These are phyloP conservation scores for Phymatocera aterrima DNA, from an alignment of 2,888 invertebrate species.

Conservation along the genomic window DNA sequence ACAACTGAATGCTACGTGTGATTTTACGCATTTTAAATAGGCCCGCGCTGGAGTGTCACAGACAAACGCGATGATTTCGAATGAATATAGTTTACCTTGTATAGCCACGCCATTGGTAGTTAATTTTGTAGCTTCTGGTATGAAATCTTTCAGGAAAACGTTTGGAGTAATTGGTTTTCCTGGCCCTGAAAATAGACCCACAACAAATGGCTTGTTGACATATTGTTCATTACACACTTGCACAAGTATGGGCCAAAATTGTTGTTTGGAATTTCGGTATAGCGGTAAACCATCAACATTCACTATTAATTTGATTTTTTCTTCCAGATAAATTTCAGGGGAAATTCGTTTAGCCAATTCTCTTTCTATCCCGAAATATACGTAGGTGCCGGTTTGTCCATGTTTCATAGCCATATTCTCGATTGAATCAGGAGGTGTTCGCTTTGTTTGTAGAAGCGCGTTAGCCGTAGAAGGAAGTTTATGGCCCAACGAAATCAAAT, in stretches of 20 bases:
- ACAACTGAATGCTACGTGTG: constrained; percentile 8
- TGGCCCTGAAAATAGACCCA: constrained; percentile 44
- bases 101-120: constrained; percentile 45
- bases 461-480: constrained; percentile 2
- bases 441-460: not conserved
- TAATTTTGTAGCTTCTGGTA: constrained; percentile 46
- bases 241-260: constrained; percentile 29
- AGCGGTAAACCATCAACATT: constrained; percentile 41
- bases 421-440: not conserved
- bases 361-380: constrained; percentile 37
- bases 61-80: constrained; percentile 24
- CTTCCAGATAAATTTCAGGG: constrained; percentile 32
- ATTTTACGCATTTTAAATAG: constrained; percentile 38
- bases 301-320: constrained; percentile 32
- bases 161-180: constrained; percentile 46
- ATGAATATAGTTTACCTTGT: constrained; percentile 29
- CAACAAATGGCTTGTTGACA: constrained; percentile 28
- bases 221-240: constrained; percentile 18
- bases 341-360: constrained; percentile 35
- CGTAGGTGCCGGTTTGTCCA: constrained; percentile 5
- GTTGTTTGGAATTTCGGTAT: not conserved
- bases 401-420: not conserved
- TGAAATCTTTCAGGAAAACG: constrained; percentile 49
- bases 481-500: not conserved
- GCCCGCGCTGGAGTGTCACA: constrained; percentile 35